Evolutionary conservation across 2,113 vertebrate species (phyloP), one percentile per base, ranked within the genome.

Genomic region (Gobiocypris rarus): DNA sequence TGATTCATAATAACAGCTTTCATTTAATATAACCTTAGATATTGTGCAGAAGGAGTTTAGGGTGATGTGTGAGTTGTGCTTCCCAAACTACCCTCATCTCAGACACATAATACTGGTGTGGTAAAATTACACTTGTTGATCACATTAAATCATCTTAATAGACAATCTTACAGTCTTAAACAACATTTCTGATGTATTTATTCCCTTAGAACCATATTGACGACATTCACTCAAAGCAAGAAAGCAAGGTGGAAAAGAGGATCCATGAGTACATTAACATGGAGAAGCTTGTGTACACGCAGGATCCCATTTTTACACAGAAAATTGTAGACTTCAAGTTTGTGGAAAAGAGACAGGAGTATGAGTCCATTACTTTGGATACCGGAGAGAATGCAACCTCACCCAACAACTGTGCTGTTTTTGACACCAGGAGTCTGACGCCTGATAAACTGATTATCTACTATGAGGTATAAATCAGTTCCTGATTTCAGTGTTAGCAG

Each of bases 281-380:
- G 83, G 88, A 89, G 74, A 81, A 73, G 65, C 81, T 88, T 3
- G 81, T 89, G 34, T 89, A 82, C 58, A 88, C 88, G 14, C 88
- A 89, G 58, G 88, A 89, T 54, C 75, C 75, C 15, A 88, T 86
- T 81, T 85, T 89, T 17, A 74, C 15, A 10, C 83, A 87, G 63
- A 85, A 84, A 75, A 24, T 86, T 71, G 78, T 83, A 0, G 59
- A 81, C 19, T 80, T 83, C 17, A 34, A 76, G n/a, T 88, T 88
- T 38, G 83, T 84, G 43, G 83, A 88, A 75, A 52, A 45, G 24
- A 69, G 41, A n/a, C 73, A 85, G 61, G 85, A 88, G 34, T 22
- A 77, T 3, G 76, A 84, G 43, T 81, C 77, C 5, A 9, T 56
- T 14, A 15, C 19, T 56, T 84, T 86, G 74, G 87, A 88, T 50